Evolutionary conservation across 2,797 vertebrate species (phyloP).

Genomic region (Enteromius anoplus): DNA sequence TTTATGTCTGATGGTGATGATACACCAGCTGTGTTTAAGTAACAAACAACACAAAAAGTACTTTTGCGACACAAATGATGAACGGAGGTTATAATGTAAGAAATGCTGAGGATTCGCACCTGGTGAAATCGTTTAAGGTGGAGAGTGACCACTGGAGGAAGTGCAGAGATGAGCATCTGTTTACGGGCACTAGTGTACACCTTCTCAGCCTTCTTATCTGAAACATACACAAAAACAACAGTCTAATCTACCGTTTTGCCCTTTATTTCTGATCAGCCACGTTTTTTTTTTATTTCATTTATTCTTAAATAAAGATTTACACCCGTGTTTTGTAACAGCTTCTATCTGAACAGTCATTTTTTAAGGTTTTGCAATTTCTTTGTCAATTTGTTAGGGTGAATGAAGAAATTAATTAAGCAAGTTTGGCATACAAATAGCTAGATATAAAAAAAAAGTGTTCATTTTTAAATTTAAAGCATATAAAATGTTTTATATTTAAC

Average conservation of each 20-base stretch:
- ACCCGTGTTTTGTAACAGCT: background rate
- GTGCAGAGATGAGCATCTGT: conserved; percentile 91
- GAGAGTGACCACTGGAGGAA: conserved; percentile 91
- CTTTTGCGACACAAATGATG: background rate
- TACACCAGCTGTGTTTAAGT: background rate
- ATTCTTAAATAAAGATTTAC: no score
- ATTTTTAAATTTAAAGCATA: background rate
- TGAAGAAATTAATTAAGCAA: background rate
- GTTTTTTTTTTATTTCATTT: background rate
- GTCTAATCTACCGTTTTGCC: background rate
- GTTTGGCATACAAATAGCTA: background rate
- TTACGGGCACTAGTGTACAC: conserved; percentile 96
- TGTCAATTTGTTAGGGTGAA: no score
- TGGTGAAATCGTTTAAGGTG: conserved; percentile 98
- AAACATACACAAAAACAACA: background rate
- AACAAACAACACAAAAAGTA: background rate
- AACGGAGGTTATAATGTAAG: background rate
- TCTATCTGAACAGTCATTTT: background rate
- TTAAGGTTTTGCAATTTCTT: background rate
- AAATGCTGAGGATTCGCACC: conserved; percentile 73
- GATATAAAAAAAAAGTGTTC: background rate
- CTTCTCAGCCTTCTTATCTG: conserved; percentile 87
- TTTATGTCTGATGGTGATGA: background rate
- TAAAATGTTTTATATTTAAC: background rate
- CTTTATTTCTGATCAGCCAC: background rate